Base-by-base conservation (phyloP, 1,140 invertebrate genomes). In the Anoplophora glabripennis region DNA sequence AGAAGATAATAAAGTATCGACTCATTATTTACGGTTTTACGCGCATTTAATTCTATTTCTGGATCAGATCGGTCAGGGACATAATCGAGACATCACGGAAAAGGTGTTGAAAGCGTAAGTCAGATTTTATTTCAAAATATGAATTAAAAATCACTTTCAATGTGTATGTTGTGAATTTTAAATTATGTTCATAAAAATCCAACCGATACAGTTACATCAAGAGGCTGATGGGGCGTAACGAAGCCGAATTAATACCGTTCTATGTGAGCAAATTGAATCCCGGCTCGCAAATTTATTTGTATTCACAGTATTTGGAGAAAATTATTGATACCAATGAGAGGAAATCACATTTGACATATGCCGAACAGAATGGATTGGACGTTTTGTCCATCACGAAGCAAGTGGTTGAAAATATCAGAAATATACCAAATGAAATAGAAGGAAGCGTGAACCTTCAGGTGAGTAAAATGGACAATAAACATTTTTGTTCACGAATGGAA, bases 1-100 rank as follows among this genome's bases (percentile, higher is more conserved):
- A 28, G 57, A 68, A 44, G 58, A 72, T 35, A 11, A 55, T 0
- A 57, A 54, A 44, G 51, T 66, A 33, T 59, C 59, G n/a, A 69
- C 81, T 0, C 86, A 89, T 58, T 84, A 91, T 46, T 67, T 92
- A 14, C 79, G 93, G 64, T 92, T 94, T 61, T 78, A 92, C 68
- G 86, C 92, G 0, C 94, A 98, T 77, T 75, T 98, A 12, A 83
- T 94, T 10, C 77, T 96, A 0, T 87, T 96, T 57, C 82, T 96
- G 21, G 80, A 89, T 35, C 82, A 87, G 57, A 86, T 94, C 61
- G 89, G 90, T 1, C 85, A 85, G 61, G 80, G 81, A 48, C 75
- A 80, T 18, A 81, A 86, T 71, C 81, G 88, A 46, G 82, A 88
- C 66, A 76, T 86, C 36, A 86, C 85, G 7, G 86, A 90, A 70